phyloP scores from a whole-genome alignment of 2,797 vertebrate species.

The Emys orbicularis region DNA sequence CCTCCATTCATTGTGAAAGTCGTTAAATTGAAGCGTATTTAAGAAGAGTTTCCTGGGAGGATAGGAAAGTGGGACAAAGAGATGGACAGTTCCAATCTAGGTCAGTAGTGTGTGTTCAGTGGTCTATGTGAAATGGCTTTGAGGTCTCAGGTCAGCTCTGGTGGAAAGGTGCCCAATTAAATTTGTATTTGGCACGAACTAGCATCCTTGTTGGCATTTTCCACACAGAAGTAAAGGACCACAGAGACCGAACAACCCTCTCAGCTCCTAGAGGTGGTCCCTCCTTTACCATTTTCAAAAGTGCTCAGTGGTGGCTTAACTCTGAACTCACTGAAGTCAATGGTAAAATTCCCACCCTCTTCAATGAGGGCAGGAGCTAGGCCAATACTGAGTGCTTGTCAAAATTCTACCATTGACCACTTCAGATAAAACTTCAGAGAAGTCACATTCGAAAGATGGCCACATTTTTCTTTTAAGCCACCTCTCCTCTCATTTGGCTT shows the following conservation, averaged over 20 bases:
- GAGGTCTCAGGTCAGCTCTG: background rate
- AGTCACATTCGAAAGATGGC: background rate
- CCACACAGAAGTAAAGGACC: background rate
- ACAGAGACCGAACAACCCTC: background rate
- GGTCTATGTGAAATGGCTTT: background rate
- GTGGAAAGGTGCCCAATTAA: background rate
- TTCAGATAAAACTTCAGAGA: background rate
- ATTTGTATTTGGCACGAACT: background rate
- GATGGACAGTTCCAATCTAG: background rate
- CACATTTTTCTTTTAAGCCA: background rate
- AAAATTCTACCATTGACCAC: background rate
- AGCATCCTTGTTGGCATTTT: background rate
- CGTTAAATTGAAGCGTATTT: background rate
- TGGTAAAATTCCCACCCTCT: fast-evolving
- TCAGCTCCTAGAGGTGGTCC: background rate
- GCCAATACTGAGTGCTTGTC: background rate
- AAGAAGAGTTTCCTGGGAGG: conserved; percentile 26
- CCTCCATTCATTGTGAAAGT: background rate
- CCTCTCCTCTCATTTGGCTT: background rate
- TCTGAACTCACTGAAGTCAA: background rate
- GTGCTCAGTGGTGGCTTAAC: background rate
- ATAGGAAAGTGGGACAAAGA: background rate
- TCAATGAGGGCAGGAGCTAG: background rate
- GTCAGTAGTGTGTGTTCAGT: background rate
- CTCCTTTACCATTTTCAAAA: background rate